Conservation (phyloP, 2,797 vertebrate genomes). For the Tympanoctomys barrerae region DNA sequence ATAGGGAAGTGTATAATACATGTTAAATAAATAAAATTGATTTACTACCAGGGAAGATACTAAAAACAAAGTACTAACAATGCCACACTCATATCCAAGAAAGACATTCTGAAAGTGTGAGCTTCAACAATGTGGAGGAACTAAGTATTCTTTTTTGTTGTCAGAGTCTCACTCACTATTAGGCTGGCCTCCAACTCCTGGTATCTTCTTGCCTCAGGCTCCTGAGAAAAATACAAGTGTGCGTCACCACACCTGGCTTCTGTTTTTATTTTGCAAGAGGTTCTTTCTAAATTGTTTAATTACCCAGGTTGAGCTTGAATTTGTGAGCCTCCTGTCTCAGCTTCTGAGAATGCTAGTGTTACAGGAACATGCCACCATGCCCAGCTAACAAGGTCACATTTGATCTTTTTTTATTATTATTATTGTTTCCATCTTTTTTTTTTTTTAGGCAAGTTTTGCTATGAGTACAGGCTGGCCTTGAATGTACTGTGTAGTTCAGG, state of each 20-base stretch:
- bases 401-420: not conserved
- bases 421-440: not conserved
- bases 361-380: not conserved
- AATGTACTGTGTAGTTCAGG: too few relatives aligned
- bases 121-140: not conserved
- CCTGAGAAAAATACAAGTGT: not conserved
- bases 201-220: not conserved
- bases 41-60: not conserved
- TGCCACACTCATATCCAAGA: not conserved
- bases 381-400: too few relatives aligned
- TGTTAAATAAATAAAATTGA: not conserved
- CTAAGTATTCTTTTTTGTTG: not conserved
- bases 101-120: not conserved
- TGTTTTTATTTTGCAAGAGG: not conserved
- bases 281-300: not conserved
- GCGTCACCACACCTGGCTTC: not conserved
- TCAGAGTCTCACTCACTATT: not conserved
- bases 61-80: constrained; percentile 1
- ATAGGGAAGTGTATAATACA: not conserved
- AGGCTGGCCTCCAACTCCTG: not conserved
- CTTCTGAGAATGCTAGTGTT: not conserved
- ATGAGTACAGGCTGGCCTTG: not conserved
- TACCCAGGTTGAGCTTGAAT: not conserved
- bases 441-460: not conserved
- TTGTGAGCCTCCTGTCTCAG: not conserved